Base-by-base conservation (phyloP, 2,113 vertebrate species). In the Melanerpes aurifrons region DNA sequence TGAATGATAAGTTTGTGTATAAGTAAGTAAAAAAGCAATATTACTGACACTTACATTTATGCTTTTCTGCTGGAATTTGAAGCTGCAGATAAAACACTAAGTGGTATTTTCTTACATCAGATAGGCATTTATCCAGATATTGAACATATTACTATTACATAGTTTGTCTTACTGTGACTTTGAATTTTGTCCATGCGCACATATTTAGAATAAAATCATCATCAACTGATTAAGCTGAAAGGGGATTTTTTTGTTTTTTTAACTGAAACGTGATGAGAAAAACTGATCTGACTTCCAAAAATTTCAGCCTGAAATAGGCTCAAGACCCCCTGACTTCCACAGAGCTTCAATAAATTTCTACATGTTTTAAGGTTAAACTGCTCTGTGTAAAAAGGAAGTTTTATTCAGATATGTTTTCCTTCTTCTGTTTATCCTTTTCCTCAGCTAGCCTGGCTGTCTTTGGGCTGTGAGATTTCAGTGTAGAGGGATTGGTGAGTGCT, bases 111-210 rank as follows among this genome's bases (percentile, higher is more conserved):
- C 76, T 67, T 81, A 72, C 54, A 59, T 66, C 62, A 85, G 62
- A 72, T n/a, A 83, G n/a, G 6, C 29, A 69, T 91, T 88, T 83
- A 35, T 72, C 35, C 56, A 72, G 50, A 61, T 75, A 90, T 37
- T 78, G 79, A 88, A 61, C 32, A 35, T 58, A 40, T 45, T 88
- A 9, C 15, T 75, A 21, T 78, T 75, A 76, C 12, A 72, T 18
- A 62, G 21, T 92, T 88, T 83, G 10, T 87, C 89, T 82, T 63
- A 89, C 43, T 87, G 71, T 73, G 53, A 87, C 13, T 92, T 80
- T 83, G 45, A 86, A 15, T 72, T 75, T 15, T 32, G 47, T 69
- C 54, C 35, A 20, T 74, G 47, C 81, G 17, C 29, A 31, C 47
- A 35, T 84, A 80, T 21, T 90, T 91, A 72, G 68, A 92, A 83